Conservation (phyloP, 1,140 invertebrate genomes). For the Phocides pigmalion region DNA sequence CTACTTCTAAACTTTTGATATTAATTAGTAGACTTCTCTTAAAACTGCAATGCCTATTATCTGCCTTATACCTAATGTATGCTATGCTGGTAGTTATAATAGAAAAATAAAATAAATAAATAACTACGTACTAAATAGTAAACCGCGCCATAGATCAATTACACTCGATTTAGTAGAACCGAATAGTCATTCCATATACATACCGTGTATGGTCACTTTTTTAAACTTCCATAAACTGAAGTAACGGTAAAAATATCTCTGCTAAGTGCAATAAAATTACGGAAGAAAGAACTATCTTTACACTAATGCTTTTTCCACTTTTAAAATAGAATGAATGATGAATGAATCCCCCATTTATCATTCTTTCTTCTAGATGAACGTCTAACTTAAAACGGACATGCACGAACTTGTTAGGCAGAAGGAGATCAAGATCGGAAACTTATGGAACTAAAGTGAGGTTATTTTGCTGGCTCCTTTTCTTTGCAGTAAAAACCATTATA, state of each 20-base stretch:
- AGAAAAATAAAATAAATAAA: too few relatives aligned
- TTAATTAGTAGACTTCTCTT: too few relatives aligned
- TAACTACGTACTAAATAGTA: too few relatives aligned
- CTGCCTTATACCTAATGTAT: too few relatives aligned
- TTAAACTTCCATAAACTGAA: not conserved
- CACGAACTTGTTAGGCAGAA: conserved; percentile 29
- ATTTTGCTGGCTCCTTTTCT: conserved; percentile 3
- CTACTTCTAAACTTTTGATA: too few relatives aligned
- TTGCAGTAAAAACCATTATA: conserved; percentile 9
- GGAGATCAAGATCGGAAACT: conserved; percentile 15
- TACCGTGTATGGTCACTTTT: too few relatives aligned
- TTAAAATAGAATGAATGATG: conserved; percentile 28
- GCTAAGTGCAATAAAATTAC: conserved; percentile 20
- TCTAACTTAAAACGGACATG: conserved; percentile 30
- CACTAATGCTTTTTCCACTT: conserved; percentile 30
- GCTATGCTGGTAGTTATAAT: too few relatives aligned
- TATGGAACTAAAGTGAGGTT: conserved; percentile 7
- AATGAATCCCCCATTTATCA: conserved; percentile 26
- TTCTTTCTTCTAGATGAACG: conserved; percentile 27
- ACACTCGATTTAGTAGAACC: too few relatives aligned
- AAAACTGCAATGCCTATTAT: too few relatives aligned
- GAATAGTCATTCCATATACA: too few relatives aligned
- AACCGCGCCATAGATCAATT: too few relatives aligned
- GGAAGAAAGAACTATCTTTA: conserved; percentile 22
- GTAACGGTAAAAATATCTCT: conserved; percentile 4